phyloP scores from a whole-genome alignment of 2,797 vertebrate species.

The Vespertilio murinus region DNA sequence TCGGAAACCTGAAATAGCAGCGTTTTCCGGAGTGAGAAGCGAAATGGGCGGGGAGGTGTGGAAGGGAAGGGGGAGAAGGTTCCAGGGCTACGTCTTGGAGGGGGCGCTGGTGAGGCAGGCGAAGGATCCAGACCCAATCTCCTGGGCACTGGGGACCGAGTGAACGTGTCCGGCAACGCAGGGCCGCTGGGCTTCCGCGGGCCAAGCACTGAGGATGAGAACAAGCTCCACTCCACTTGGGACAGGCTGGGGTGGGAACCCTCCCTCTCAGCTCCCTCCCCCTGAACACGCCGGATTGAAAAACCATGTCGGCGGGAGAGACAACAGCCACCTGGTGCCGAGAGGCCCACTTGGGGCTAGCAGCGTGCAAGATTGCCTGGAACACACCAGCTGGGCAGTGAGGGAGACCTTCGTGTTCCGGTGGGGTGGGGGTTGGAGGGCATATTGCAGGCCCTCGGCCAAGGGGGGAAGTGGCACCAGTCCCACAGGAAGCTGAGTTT shows the following conservation, averaged over 20 bases:
- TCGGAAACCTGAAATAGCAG: background rate
- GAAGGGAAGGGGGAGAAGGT: no score
- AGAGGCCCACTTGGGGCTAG: fast-evolving
- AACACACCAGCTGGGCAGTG: background rate
- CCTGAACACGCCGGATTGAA: background rate
- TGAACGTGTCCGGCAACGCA: background rate
- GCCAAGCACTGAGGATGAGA: background rate
- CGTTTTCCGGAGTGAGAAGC: fast-evolving
- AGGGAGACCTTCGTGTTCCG: background rate
- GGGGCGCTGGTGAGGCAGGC: background rate
- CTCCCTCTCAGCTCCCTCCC: background rate
- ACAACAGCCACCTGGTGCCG: background rate
- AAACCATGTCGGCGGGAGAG: background rate
- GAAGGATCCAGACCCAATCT: background rate
- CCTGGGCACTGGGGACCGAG: background rate
- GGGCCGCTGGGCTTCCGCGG: background rate
- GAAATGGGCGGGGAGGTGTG: background rate
- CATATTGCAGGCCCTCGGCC: background rate
- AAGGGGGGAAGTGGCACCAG: background rate
- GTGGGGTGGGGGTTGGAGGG: no score
- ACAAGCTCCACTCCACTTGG: background rate
- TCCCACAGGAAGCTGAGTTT: background rate
- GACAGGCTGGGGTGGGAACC: background rate
- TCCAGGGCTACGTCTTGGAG: background rate
- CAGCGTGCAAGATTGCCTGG: background rate